These are phyloP conservation scores for Holothuria scabra DNA, from an alignment of 53 echinoderm and acorn worm genomes.

Conservation along the genomic window DNA sequence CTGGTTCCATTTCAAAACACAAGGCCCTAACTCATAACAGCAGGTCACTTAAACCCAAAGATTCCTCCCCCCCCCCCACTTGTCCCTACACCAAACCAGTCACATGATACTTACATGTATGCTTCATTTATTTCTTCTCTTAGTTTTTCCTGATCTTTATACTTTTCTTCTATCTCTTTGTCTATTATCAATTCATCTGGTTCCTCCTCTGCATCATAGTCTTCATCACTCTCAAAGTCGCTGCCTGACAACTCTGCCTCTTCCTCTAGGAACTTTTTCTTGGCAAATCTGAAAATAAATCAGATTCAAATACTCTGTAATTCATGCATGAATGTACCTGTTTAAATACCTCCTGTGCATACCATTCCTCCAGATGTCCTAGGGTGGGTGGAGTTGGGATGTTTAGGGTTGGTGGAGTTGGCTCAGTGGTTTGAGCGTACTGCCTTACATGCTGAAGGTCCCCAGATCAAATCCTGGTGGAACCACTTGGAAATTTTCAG, in stretches of 20 bases:
- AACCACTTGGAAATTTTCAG: too few species aligned
- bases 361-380: too few species aligned
- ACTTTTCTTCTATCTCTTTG: slow-evolving; percentile 70
- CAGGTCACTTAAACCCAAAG: not conserved
- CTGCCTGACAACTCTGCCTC: slow-evolving; percentile 97
- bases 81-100: not conserved
- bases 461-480: too few species aligned
- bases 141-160: slow-evolving; percentile 77
- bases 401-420: too few species aligned
- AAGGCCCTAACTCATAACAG: not conserved
- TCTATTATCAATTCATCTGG: slow-evolving; percentile 73
- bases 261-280: slow-evolving; percentile 64
- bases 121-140: slow-evolving; percentile 85
- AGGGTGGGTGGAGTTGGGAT: too few species aligned
- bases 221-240: slow-evolving; percentile 90
- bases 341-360: too few species aligned
- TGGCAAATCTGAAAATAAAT: slow-evolving; percentile 26
- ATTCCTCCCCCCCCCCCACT: not conserved
- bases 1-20: not conserved
- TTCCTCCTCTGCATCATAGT: slow-evolving; percentile 89
- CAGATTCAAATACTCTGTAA: not conserved
- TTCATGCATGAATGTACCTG: too few species aligned
- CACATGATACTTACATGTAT: slow-evolving; percentile 75
- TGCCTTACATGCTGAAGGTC: too few species aligned
- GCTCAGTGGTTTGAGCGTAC: too few species aligned